phyloP scores from a whole-genome alignment of 1,140 invertebrate genomes.

The Rhagoletis zephyria region DNA sequence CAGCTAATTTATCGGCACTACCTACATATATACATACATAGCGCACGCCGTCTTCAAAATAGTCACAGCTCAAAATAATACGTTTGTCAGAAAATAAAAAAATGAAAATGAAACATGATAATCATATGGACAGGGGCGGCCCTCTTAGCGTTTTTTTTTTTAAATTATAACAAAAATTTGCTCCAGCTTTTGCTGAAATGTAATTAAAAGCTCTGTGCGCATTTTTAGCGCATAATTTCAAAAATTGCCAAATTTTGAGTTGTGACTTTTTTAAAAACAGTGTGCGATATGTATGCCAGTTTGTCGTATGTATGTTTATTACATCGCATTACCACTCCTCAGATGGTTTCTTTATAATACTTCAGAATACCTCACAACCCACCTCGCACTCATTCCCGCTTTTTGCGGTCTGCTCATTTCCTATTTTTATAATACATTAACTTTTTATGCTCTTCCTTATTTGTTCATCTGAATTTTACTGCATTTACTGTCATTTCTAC shows the following conservation, averaged over 20 bases:
- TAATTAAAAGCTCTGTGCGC: too few relatives aligned
- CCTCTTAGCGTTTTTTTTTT: too few relatives aligned
- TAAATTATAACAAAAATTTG: too few relatives aligned
- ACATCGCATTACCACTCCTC: constrained; percentile 5
- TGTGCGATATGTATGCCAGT: not conserved
- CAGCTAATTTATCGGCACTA: not conserved
- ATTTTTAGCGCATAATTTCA: too few relatives aligned
- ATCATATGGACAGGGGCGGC: too few relatives aligned
- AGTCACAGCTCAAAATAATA: too few relatives aligned
- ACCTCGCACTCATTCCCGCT: not conserved
- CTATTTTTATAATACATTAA: constrained; percentile 10
- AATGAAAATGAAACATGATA: too few relatives aligned
- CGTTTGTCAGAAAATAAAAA: too few relatives aligned
- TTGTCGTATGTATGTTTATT: not conserved
- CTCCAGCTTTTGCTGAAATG: too few relatives aligned
- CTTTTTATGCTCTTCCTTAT: constrained; percentile 26
- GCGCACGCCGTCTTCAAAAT: too few relatives aligned
- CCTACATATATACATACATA: not conserved
- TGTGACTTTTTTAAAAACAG: too few relatives aligned
- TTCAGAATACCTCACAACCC: not conserved
- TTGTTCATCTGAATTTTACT: constrained; percentile 19
- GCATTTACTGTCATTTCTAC: constrained; percentile 10
- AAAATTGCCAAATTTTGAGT: too few relatives aligned
- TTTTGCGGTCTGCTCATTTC: constrained; percentile 5
- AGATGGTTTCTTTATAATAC: not conserved